These are phyloP conservation scores for Callyntrura guangdongensis DNA, from an alignment of 2,888 invertebrate genomes.

Conservation along the genomic window DNA sequence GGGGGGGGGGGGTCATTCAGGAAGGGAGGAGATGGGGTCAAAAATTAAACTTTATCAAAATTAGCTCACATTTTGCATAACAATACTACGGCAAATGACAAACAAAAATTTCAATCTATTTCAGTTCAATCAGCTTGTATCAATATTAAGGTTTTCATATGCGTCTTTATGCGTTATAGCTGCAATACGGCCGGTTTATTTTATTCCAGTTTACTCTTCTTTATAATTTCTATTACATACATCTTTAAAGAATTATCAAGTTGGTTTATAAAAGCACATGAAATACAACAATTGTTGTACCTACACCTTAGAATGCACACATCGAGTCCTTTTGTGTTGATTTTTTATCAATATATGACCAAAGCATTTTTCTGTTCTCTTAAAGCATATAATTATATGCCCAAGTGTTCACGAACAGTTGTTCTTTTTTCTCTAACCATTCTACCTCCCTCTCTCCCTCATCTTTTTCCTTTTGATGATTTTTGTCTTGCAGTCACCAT, in stretches of 20 bases:
- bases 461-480: conserved; percentile 62
- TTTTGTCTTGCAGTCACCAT: conserved; percentile 64
- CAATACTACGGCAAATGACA: too few species aligned
- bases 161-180: too few species aligned
- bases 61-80: too few species aligned
- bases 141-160: too few species aligned
- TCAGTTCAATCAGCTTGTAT: too few species aligned
- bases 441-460: conserved; percentile 32
- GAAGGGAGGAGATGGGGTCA: too few species aligned
- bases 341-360: conserved; percentile 24
- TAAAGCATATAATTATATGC: conserved; percentile 4
- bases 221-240: too few species aligned
- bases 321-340: conserved; percentile 5
- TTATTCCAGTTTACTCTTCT: too few species aligned
- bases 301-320: conserved; percentile 28
- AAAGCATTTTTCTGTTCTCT: conserved; percentile 44
- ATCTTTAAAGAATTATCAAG: conserved; percentile 1
- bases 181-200: too few species aligned
- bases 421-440: conserved; percentile 49
- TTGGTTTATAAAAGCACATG: not conserved
- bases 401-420: conserved; percentile 47
- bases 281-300: conserved; percentile 2
- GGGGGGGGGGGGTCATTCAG: too few species aligned
- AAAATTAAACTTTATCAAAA: too few species aligned
- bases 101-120: too few species aligned